A percentile compares a stretch with the other conserved stretches of the same genome.
Conservation (phyloP, 2,113 vertebrate genomes). For the Oryzias celebensis region DNA sequence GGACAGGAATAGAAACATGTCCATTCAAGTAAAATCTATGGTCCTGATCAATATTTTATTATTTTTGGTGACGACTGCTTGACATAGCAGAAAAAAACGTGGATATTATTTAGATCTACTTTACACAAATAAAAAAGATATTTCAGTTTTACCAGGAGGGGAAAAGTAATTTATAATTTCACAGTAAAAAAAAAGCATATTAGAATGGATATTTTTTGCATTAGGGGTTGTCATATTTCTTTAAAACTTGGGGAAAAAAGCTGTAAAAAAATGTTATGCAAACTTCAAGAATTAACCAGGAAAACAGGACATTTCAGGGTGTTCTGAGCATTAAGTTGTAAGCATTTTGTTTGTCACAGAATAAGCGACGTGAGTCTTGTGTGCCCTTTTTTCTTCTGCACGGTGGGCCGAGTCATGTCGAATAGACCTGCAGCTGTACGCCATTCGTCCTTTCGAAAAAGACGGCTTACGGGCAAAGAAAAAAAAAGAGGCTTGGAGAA, state of each 20-base stretch:
- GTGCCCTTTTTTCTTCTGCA: slow-evolving; percentile 33
- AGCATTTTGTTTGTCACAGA: slow-evolving; percentile 29
- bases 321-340: slow-evolving; percentile 19
- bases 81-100: too few relatives aligned
- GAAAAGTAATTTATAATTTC: too few relatives aligned
- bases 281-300: background rate
- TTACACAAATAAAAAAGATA: too few relatives aligned
- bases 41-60: background rate
- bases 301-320: slow-evolving; percentile 9
- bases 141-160: too few relatives aligned
- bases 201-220: too few relatives aligned
- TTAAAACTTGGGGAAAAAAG: too few relatives aligned
- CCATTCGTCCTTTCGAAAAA: slow-evolving; percentile 49
- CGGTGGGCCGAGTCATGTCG: slow-evolving; percentile 35
- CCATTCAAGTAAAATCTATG: background rate
- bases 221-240: too few relatives aligned
- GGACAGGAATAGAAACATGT: background rate
- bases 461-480: slow-evolving; percentile 78
- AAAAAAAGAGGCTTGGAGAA: slow-evolving; percentile 73
- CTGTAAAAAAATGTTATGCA: background rate
- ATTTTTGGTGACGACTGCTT: too few relatives aligned
- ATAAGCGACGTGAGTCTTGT: slow-evolving; percentile 32
- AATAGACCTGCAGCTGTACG: slow-evolving; percentile 55
- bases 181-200: too few relatives aligned
- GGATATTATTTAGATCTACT: background rate